phyloP scores from a whole-genome alignment of 1,140 invertebrate genomes.

The Lepeophtheirus salmonis region DNA sequence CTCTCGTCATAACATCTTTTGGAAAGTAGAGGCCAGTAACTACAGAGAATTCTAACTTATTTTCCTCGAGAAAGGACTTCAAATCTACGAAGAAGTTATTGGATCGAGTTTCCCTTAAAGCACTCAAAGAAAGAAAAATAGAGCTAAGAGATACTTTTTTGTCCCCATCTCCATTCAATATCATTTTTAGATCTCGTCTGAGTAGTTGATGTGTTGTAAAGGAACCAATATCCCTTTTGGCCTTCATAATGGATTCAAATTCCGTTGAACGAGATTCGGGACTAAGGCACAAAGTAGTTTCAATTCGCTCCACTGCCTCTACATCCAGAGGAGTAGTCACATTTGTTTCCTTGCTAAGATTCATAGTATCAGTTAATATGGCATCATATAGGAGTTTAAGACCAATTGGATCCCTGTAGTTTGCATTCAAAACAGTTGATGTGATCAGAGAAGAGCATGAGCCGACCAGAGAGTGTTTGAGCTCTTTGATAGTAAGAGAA shows the following conservation, averaged over 20 bases:
- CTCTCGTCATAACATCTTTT: not conserved
- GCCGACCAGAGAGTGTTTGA: not conserved
- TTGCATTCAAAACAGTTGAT: not conserved
- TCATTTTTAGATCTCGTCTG: not conserved
- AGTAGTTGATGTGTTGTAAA: not conserved
- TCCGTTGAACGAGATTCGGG: not conserved
- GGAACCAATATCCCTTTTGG: not conserved
- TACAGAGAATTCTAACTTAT: not conserved
- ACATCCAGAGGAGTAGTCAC: not conserved
- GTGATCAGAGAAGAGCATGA: not conserved
- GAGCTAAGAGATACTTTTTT: not conserved
- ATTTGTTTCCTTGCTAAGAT: not conserved
- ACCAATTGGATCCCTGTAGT: not conserved
- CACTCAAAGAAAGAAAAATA: not conserved
- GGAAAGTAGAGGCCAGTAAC: not conserved
- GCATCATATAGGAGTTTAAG: not conserved
- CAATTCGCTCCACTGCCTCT: not conserved
- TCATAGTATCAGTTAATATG: not conserved
- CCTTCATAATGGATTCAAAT: not conserved
- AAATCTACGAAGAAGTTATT: not conserved
- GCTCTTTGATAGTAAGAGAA: not conserved
- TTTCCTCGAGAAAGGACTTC: not conserved
- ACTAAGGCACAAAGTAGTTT: not conserved
- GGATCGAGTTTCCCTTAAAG: not conserved
- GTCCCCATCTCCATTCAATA: not conserved